phyloP scores from a whole-genome alignment of 1,140 invertebrate genomes.

The Physella acuta region DNA sequence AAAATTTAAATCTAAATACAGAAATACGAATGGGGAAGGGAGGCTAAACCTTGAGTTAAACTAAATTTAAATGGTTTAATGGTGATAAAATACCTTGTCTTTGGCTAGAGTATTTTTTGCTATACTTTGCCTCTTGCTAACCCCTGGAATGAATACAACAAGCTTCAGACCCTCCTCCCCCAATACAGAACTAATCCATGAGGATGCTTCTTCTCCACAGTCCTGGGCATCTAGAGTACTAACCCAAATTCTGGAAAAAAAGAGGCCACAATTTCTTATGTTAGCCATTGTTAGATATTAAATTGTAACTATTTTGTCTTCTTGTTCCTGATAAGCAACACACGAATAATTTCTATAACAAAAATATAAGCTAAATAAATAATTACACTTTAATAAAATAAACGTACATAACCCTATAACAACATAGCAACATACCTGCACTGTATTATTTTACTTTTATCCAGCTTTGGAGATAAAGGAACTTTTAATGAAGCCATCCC shows the following conservation, averaged over 20 bases:
- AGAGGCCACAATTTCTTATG: background rate
- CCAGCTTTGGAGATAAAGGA: conserved; percentile 10
- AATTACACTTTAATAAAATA: no score
- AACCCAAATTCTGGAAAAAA: conserved; percentile 8
- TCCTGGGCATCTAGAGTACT: background rate
- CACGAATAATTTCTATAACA: no score
- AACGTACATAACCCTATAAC: no score
- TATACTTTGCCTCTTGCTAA: background rate
- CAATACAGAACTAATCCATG: background rate
- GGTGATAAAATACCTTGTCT: conserved; percentile 17
- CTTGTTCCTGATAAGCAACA: no score
- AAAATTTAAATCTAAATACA: no score
- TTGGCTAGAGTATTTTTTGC: background rate
- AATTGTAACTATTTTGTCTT: no score
- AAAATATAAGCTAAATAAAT: no score
- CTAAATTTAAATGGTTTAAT: no score
- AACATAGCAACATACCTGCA: no score
- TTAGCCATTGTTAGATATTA: no score
- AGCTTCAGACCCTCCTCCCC: background rate
- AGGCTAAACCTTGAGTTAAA: no score
- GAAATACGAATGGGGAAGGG: no score
- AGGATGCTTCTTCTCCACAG: background rate
- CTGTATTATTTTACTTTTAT: background rate
- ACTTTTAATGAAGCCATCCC: background rate
- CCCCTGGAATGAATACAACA: background rate